Evolutionary conservation across 2,888 invertebrate genomes (phyloP).

Genomic region (Hypsopygia costalis): DNA sequence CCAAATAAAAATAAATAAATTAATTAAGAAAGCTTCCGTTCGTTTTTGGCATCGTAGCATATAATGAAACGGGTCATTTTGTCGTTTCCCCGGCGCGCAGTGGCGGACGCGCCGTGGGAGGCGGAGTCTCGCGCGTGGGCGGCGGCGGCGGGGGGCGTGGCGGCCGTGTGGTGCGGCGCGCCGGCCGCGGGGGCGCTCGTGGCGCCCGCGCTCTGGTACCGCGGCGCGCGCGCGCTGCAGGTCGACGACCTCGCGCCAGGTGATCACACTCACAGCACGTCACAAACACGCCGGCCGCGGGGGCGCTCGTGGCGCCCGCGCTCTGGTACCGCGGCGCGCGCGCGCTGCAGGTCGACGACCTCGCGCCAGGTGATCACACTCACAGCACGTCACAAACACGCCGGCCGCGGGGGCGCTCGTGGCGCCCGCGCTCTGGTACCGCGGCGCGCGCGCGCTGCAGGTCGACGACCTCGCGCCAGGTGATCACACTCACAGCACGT

Average conservation of each 20-base stretch:
- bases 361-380: constrained; percentile 75
- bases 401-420: constrained; percentile 20
- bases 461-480: constrained; percentile 80
- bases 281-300: constrained; percentile 16
- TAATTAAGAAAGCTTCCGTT: no score
- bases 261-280: constrained; percentile 33
- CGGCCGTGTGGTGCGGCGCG: constrained; percentile 42
- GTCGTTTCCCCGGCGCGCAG: constrained; percentile 20
- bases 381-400: constrained; percentile 7
- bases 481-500: constrained; percentile 33
- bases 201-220: constrained; percentile 46
- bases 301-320: constrained; percentile 26
- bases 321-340: constrained; percentile 51
- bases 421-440: constrained; percentile 46
- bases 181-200: constrained; percentile 20
- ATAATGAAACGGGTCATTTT: no score
- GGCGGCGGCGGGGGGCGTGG: constrained; percentile 47
- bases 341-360: constrained; percentile 60
- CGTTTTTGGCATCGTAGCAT: no score
- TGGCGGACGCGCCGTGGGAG: constrained; percentile 43
- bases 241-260: constrained; percentile 80
- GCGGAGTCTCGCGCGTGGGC: constrained; percentile 28
- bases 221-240: constrained; percentile 38
- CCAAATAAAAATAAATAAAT: no score
- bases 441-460: constrained; percentile 38